These are phyloP conservation scores for Auanema sp. DNA, from an alignment of 2,888 invertebrate species.

Conservation along the genomic window DNA sequence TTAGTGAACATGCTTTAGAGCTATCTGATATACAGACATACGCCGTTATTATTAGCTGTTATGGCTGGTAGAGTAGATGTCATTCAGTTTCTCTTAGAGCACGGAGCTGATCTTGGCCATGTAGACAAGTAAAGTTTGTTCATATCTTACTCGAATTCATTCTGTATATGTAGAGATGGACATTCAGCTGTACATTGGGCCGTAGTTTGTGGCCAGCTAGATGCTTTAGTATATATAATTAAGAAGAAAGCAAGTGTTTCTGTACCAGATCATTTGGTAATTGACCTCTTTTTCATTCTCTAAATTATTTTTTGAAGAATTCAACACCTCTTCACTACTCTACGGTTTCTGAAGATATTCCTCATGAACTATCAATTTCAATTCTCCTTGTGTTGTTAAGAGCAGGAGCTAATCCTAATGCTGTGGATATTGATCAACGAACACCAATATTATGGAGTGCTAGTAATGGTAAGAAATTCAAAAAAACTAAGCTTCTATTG, in stretches of 20 bases:
- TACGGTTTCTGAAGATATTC: conserved; percentile 75
- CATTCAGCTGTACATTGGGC: conserved; percentile 98
- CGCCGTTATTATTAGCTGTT: conserved; percentile 90
- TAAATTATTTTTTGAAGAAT: conserved; percentile 71
- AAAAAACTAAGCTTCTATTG: not conserved
- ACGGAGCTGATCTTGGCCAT: conserved; percentile 85
- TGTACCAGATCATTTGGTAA: conserved; percentile 33
- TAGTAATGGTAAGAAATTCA: conserved; percentile 76
- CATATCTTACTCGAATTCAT: too few species aligned
- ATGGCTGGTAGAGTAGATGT: conserved; percentile 87
- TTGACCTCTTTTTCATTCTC: not conserved
- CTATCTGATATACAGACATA: conserved; percentile 69
- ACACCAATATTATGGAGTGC: conserved; percentile 96
- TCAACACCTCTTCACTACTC: conserved; percentile 96
- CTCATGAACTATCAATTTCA: conserved; percentile 36
- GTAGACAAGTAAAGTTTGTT: conserved; percentile 75
- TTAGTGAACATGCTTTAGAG: not conserved
- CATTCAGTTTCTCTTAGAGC: conserved; percentile 80
- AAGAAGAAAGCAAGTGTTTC: conserved; percentile 41
- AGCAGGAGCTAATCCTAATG: conserved; percentile 78
- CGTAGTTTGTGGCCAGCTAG: conserved; percentile 71
- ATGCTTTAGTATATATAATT: conserved; percentile 42
- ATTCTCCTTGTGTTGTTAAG: conserved; percentile 48
- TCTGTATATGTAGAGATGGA: conserved; percentile 71
- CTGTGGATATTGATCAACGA: conserved; percentile 86